These are phyloP conservation scores for Loripinus fragilis DNA, from an alignment of 2,888 invertebrate genomes.

Conservation along the genomic window DNA sequence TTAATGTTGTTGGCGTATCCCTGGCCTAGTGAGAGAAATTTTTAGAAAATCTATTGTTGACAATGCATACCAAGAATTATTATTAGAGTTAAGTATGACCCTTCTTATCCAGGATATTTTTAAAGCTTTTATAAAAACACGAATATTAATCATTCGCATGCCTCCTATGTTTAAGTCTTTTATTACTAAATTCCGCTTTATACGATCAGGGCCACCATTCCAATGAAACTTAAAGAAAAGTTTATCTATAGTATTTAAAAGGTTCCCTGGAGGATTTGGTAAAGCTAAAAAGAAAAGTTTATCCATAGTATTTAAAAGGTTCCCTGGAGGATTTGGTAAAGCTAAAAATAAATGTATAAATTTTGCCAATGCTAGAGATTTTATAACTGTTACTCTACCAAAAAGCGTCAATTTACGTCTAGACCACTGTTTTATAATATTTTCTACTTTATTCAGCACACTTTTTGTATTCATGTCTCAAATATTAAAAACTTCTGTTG, in stretches of 20 bases:
- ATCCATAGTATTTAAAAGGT: neutral
- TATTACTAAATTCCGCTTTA: neutral
- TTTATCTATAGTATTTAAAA: too few relatives aligned
- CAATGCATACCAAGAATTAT: neutral
- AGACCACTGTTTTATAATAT: neutral
- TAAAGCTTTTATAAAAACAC: neutral
- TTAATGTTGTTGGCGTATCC: neutral
- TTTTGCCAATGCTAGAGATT: neutral
- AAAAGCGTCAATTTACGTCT: neutral
- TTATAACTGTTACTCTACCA: constrained; percentile 3
- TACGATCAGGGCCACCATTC: neutral
- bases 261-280: too few relatives aligned
- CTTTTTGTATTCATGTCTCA: neutral
- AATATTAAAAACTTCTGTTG: neutral
- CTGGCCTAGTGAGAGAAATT: neutral
- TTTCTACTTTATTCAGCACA: neutral
- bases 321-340: neutral
- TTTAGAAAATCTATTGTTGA: neutral
- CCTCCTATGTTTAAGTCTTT: neutral
- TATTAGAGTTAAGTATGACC: neutral
- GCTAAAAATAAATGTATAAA: neutral
- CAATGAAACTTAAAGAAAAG: neutral
- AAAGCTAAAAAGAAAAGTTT: too few relatives aligned
- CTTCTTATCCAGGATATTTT: neutral
- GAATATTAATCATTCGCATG: neutral